Base-by-base conservation (phyloP, 2,113 vertebrate genomes). In the Cariama cristata region DNA sequence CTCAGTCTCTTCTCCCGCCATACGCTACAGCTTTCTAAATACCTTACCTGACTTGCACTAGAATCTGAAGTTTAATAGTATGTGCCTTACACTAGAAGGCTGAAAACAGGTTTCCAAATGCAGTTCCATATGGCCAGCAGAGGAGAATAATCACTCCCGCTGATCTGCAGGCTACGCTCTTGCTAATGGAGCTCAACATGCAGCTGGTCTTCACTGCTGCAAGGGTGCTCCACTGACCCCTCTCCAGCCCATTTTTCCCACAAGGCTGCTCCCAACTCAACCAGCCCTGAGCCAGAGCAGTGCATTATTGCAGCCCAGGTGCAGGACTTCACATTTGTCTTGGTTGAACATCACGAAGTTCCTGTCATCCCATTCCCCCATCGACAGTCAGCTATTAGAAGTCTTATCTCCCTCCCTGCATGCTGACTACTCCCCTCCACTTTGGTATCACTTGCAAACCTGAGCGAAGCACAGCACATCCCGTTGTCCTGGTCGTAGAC, bases 251-350 rank as follows among this genome's bases (percentile, higher is more conserved):
- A 55, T 30, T 44, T n/a, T 80, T 55, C 40, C 20, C 30, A 69
- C 1, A 1, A 79, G 38, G 50, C 33, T 33, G 21, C 32, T 79
- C 56, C 32, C 2, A 3, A 49, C 15, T 38, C 40, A 30, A 15
- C 3, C 7, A 4, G 72, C 12, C 5, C 53, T 33, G 3, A 44
- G 16, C 8, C 19, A 1, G 3, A 44, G 22, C 23, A 72, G 5
- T 7, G 60, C 23, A 49, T 86, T 71, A 79, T 27, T 79, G 27
- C 50, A 84, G 73, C 5, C 47, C 38, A 72, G 27, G 20, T 24
- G 13, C 17, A 56, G 30, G 30, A 88, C 9, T 72, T 45, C 7
- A 6, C 1, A 1, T 44, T 62, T 67, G 20, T 75, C 35, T 62
- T 26, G 8, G 58, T 6, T 18, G 11, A 66, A 49, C 3, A 4